A percentile compares a stretch with the other conserved stretches of the same genome.
These are phyloP conservation scores for Silvanus unidentatus DNA, from an alignment of 2,888 invertebrate genomes.

Conservation along the genomic window DNA sequence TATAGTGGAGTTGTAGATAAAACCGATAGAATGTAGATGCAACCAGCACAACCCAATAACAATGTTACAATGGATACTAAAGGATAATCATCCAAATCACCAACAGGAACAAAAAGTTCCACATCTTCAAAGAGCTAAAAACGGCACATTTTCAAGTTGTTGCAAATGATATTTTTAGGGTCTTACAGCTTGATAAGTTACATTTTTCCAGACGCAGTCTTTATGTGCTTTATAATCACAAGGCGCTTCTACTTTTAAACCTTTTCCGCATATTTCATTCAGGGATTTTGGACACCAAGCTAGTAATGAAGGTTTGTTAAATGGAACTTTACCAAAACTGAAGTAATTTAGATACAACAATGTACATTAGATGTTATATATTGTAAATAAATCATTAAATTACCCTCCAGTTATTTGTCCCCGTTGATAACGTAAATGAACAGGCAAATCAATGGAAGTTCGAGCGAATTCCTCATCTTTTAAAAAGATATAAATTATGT, in stretches of 20 bases:
- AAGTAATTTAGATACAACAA: slow-evolving; percentile 5
- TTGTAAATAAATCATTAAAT: slow-evolving; percentile 11
- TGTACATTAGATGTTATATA: too few species aligned
- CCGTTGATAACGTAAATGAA: slow-evolving; percentile 49
- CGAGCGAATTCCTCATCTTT: slow-evolving; percentile 31
- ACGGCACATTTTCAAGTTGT: too few species aligned
- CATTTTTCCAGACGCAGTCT: slow-evolving; percentile 43
- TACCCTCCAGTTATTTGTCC: slow-evolving; percentile 46
- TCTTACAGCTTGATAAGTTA: slow-evolving; percentile 46
- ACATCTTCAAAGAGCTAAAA: slow-evolving; percentile 41
- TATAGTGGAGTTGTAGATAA: slow-evolving; percentile 25
- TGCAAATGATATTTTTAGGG: neutral
- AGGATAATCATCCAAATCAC: slow-evolving; percentile 45
- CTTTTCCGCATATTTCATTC: slow-evolving; percentile 33
- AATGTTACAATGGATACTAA: slow-evolving; percentile 43
- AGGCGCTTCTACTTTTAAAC: slow-evolving; percentile 38
- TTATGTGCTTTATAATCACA: slow-evolving; percentile 33
- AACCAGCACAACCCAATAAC: slow-evolving; percentile 46
- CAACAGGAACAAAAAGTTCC: slow-evolving; percentile 45
- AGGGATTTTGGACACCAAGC: slow-evolving; percentile 32
- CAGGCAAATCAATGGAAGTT: slow-evolving; percentile 41
- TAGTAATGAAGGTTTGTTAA: slow-evolving; percentile 40
- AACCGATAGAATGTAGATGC: slow-evolving; percentile 45
- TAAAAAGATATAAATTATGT: slow-evolving; percentile 40
- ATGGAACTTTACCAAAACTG: slow-evolving; percentile 38